A percentile compares a stretch with the other conserved stretches of the same genome.
These are phyloP conservation scores for Heliconius cydno DNA, from an alignment of 2,888 invertebrate species.

Conservation along the genomic window DNA sequence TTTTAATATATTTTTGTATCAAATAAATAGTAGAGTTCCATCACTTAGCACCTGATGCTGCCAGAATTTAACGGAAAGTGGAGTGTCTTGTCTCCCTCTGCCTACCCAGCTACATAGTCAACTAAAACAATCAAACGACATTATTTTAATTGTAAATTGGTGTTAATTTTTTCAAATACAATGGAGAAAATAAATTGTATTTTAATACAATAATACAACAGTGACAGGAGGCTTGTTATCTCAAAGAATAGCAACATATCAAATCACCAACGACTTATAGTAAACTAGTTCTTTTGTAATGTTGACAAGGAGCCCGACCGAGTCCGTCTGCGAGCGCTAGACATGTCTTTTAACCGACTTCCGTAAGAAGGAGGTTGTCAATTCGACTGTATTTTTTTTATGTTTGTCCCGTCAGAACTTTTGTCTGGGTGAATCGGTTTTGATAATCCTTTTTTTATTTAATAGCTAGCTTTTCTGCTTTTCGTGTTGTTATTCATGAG, in stretches of 20 bases:
- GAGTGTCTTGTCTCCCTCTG: too few species aligned
- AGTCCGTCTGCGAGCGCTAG: slow-evolving; percentile 28
- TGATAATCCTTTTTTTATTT: too few species aligned
- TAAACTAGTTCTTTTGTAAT: slow-evolving; percentile 36
- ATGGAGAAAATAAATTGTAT: neutral
- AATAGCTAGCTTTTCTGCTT: too few species aligned
- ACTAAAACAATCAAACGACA: neutral
- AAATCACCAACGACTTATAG: slow-evolving; percentile 32
- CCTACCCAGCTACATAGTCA: neutral
- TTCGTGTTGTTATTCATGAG: too few species aligned
- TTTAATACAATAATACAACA: neutral
- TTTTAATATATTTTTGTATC: neutral
- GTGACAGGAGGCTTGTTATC: slow-evolving; percentile 35
- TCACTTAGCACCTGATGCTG: too few species aligned
- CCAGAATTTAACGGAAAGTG: too few species aligned
- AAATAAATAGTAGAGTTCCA: neutral
- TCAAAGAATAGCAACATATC: slow-evolving; percentile 33
- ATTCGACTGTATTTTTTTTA: too few species aligned
- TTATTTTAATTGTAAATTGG: neutral
- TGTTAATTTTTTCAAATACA: neutral
- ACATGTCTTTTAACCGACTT: slow-evolving; percentile 23
- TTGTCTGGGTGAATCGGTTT: too few species aligned
- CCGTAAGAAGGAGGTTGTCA: too few species aligned
- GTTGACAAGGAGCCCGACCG: slow-evolving; percentile 36
- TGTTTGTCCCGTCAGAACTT: too few species aligned